A percentile compares a stretch with the other conserved stretches of the same genome.
These are phyloP conservation scores for Dryoscopus gambensis DNA, from an alignment of 2,113 vertebrate species.

Conservation along the genomic window DNA sequence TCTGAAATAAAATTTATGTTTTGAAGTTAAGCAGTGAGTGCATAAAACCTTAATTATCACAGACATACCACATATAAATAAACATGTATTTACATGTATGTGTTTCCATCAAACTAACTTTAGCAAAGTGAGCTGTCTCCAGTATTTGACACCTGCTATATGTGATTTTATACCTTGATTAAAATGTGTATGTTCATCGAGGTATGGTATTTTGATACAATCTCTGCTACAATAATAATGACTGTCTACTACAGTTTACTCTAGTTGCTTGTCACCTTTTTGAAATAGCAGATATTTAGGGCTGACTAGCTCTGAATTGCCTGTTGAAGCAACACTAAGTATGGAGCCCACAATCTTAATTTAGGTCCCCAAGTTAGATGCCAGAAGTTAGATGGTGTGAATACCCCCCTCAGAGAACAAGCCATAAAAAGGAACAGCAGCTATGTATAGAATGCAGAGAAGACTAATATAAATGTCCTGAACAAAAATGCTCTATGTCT, in stretches of 20 bases:
- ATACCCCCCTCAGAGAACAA: background rate
- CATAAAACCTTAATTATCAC: background rate
- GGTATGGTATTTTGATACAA: background rate
- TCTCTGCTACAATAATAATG: background rate
- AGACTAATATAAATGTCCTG: background rate
- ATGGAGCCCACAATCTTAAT: background rate
- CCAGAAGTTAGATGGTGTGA: background rate
- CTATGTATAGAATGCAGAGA: background rate
- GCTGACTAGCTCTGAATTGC: background rate
- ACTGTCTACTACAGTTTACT: background rate
- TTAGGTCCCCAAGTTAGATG: background rate
- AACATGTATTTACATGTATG: background rate
- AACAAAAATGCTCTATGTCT: constrained; percentile 3
- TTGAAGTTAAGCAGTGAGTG: background rate
- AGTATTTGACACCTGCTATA: background rate
- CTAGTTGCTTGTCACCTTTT: background rate
- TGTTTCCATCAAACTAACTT: background rate
- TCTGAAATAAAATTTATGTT: background rate
- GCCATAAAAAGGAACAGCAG: background rate
- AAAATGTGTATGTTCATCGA: background rate
- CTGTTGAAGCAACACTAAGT: background rate
- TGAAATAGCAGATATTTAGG: background rate
- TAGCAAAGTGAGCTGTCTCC: background rate
- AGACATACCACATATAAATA: background rate
- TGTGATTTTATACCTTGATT: background rate